These are phyloP conservation scores for Hippocampus mohnikei DNA, from an alignment of 2,113 vertebrate species.

Conservation along the genomic window DNA sequence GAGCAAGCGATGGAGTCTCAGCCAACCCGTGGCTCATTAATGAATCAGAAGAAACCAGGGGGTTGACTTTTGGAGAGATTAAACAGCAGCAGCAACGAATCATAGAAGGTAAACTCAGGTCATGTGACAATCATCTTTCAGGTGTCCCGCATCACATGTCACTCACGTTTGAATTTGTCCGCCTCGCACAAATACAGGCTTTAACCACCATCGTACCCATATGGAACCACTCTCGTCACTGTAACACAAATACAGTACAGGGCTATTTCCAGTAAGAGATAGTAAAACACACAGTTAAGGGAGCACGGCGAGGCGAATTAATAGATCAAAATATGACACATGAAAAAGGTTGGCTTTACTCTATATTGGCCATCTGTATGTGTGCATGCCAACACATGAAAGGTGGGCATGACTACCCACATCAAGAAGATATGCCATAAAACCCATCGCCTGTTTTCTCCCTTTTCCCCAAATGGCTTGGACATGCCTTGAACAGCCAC, in stretches of 20 bases:
- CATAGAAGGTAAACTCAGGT: constrained; percentile 79
- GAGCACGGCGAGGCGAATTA: neutral
- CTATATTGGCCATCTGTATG: neutral
- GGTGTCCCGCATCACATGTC: neutral
- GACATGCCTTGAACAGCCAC: constrained; percentile 32
- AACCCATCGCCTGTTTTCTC: neutral
- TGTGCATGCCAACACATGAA: neutral
- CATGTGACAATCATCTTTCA: neutral
- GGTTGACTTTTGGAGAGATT: constrained; percentile 83
- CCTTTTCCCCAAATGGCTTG: constrained; percentile 17
- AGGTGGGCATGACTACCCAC: constrained; percentile 1
- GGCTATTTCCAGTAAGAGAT: constrained; percentile 3
- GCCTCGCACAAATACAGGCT: neutral
- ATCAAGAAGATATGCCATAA: constrained; percentile 7
- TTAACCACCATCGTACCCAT: neutral
- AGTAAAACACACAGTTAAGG: neutral
- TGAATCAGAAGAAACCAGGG: constrained; percentile 87
- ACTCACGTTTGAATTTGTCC: neutral
- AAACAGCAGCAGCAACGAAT: constrained; percentile 87
- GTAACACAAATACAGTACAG: neutral
- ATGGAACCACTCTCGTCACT: neutral
- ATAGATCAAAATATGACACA: constrained; percentile 1
- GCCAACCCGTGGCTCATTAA: constrained; percentile 88
- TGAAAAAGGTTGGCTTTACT: neutral
- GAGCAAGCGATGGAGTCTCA: constrained; percentile 47